A percentile compares a stretch with the other conserved stretches of the same genome.
Conservation (phyloP, 2,797 vertebrate species). For the Scolopax rusticola region DNA sequence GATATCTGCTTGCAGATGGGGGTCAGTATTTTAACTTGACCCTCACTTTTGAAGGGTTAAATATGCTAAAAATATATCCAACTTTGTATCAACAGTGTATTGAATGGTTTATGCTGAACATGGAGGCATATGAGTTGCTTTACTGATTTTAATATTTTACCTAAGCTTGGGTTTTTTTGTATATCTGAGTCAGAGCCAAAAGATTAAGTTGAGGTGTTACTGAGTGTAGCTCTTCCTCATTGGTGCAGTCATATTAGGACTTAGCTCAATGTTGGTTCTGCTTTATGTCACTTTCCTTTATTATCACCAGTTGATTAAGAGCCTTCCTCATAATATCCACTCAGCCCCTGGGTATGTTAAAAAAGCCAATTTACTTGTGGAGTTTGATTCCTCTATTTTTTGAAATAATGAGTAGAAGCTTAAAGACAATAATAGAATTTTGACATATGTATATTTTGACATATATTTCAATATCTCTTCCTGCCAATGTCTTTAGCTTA, state of each 20-base stretch:
- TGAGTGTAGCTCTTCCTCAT: neutral
- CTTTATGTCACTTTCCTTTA: neutral
- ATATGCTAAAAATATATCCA: neutral
- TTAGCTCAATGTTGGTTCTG: neutral
- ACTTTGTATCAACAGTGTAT: neutral
- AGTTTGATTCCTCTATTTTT: neutral
- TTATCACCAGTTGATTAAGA: neutral
- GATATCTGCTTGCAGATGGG: neutral
- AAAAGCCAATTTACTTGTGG: neutral
- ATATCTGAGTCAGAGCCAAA: neutral
- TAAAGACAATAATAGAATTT: neutral
- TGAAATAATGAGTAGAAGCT: neutral
- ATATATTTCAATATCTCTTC: neutral
- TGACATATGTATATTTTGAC: neutral
- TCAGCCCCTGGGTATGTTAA: neutral
- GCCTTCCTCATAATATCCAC: neutral
- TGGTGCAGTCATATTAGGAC: neutral
- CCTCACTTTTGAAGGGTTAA: neutral
- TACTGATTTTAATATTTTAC: neutral
- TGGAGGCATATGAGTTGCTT: neutral
- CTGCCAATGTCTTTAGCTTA: neutral
- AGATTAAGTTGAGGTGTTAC: neutral
- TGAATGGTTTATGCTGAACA: neutral
- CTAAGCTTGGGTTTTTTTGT: neutral
- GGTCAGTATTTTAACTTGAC: constrained; percentile 52